Percentiles rank a stretch among this genome's conserved stretches.
Evolutionary conservation across 2,888 invertebrate species (phyloP).

Genomic region (Drosophila robusta): DNA sequence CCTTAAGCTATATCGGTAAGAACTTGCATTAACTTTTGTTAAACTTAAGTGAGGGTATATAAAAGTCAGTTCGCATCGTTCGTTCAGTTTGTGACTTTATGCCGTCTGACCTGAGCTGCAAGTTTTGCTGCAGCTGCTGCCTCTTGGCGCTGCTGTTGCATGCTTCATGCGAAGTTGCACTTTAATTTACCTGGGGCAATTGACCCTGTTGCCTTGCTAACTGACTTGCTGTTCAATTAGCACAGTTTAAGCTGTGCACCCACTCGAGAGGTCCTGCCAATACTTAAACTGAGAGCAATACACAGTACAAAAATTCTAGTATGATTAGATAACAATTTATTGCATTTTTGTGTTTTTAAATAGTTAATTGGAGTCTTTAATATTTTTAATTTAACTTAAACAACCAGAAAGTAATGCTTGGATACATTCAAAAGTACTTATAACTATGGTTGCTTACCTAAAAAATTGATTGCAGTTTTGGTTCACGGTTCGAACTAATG

Average conservation of each 20-base stretch:
- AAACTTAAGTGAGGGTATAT: not conserved
- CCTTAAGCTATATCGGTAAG: not conserved
- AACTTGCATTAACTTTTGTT: not conserved
- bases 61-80: not conserved
- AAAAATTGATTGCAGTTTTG: no score
- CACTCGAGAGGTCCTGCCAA: slow-evolving; percentile 35
- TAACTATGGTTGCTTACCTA: no score
- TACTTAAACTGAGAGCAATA: not conserved
- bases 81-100: not conserved
- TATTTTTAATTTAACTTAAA: no score
- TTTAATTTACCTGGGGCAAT: slow-evolving; percentile 50
- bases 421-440: no score
- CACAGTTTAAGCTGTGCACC: slow-evolving; percentile 39
- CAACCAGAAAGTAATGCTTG: no score
- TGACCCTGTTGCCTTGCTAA: slow-evolving; percentile 49
- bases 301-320: not conserved
- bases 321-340: no score
- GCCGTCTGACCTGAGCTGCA: slow-evolving; percentile 6
- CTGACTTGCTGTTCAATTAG: slow-evolving; percentile 50
- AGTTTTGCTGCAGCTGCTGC: not conserved
- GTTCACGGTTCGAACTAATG: no score
- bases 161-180: slow-evolving; percentile 1
- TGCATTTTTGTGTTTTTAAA: no score
- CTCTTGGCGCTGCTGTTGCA: not conserved
- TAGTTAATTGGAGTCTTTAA: no score